A percentile compares a stretch with the other conserved stretches of the same genome.
These are phyloP conservation scores for Lophura nycthemera DNA, from an alignment of 2,113 vertebrate species.

Conservation along the genomic window DNA sequence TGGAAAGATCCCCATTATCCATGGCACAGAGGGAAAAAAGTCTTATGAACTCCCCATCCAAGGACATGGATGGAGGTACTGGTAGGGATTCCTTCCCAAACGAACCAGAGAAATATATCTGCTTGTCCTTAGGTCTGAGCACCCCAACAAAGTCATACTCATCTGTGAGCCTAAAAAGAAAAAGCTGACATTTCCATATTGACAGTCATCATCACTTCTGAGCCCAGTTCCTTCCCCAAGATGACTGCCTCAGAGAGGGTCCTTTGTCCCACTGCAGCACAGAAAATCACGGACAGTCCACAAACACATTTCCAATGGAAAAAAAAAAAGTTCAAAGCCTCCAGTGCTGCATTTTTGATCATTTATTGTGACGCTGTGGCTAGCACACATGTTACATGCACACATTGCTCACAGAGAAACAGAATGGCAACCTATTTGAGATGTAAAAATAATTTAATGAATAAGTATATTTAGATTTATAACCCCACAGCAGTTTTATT, in stretches of 20 bases:
- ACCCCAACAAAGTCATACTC: background rate
- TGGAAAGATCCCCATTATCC: background rate
- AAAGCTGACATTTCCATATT: background rate
- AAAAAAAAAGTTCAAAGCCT: background rate
- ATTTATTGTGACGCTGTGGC: background rate
- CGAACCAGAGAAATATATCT: background rate
- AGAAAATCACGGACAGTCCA: background rate
- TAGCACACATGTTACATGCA: background rate
- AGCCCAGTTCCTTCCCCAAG: background rate
- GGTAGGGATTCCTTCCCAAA: background rate
- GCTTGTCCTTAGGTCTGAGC: background rate
- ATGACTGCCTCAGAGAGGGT: background rate
- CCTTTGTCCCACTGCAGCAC: background rate
- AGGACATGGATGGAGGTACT: background rate
- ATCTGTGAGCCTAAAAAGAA: background rate
- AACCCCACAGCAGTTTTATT: constrained; percentile 62
- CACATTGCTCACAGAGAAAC: background rate
- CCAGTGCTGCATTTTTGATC: background rate
- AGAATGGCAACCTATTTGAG: constrained; percentile 29
- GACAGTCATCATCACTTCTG: background rate
- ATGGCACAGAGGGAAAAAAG: rapidly evolving
- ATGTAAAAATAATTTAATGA: constrained; percentile 62
- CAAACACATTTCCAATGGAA: background rate
- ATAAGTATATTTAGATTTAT: constrained; percentile 68
- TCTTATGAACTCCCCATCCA: rapidly evolving